Conservation (phyloP, 2,113 vertebrate genomes). For the Myrmecobius fasciatus region DNA sequence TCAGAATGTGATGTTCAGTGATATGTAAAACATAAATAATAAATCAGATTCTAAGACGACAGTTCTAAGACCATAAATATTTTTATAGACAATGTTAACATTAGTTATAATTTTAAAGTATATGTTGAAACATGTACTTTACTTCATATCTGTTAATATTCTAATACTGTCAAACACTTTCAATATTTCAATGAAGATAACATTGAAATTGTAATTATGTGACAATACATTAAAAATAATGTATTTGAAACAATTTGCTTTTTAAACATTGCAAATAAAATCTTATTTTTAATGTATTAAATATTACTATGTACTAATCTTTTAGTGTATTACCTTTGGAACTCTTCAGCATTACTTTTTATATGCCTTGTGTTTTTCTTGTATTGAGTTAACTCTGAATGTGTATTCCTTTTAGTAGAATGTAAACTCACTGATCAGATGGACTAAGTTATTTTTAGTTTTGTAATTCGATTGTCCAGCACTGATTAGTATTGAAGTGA, state of each 20-base stretch:
- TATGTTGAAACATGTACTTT: neutral
- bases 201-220: constrained; percentile 12
- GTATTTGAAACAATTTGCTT: neutral
- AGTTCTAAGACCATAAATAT: neutral
- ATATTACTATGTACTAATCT: neutral
- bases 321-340: neutral
- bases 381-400: neutral
- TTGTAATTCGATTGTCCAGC: neutral
- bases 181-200: neutral
- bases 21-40: neutral
- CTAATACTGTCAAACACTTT: constrained; percentile 4
- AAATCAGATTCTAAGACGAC: neutral
- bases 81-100: constrained; percentile 24
- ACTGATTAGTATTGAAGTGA: neutral
- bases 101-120: neutral
- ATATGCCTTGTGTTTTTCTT: neutral
- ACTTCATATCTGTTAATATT: neutral
- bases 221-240: neutral
- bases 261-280: neutral
- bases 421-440: neutral
- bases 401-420: neutral
- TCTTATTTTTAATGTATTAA: neutral
- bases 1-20: neutral
- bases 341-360: neutral
- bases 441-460: neutral